Evolutionary conservation across 2,113 vertebrate genomes (phyloP).

Genomic region (Leucoraja erinaceus): DNA sequence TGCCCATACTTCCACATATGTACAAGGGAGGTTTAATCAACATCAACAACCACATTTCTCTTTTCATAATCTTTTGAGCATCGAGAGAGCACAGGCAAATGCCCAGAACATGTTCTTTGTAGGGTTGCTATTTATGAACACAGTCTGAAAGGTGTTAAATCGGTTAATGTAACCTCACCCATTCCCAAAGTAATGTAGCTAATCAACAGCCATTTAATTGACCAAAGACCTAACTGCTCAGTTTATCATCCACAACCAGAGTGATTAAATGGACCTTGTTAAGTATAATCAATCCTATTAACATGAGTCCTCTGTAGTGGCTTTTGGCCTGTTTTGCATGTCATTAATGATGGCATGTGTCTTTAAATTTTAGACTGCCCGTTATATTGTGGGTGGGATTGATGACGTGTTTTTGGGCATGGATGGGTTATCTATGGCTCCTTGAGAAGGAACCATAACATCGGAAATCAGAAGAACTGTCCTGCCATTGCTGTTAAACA

Average conservation of each 20-base stretch:
- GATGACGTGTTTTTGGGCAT: too few species aligned
- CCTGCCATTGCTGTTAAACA: too few species aligned
- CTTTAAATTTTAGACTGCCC: too few species aligned
- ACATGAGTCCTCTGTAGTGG: constrained; percentile 22
- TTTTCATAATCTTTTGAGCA: neutral
- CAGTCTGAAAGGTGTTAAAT: constrained; percentile 6
- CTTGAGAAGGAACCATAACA: too few species aligned
- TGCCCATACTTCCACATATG: too few species aligned
- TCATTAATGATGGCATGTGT: too few species aligned
- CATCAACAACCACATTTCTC: neutral
- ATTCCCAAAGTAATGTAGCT: neutral
- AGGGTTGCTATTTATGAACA: neutral
- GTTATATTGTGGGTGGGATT: too few species aligned
- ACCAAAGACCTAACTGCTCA: neutral
- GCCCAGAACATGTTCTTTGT: neutral
- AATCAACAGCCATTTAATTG: constrained; percentile 23
- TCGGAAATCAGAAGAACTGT: too few species aligned
- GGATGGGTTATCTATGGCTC: too few species aligned
- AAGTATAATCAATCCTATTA: constrained; percentile 25
- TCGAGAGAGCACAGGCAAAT: neutral
- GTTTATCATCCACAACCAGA: constrained; percentile 27
- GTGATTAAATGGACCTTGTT: constrained; percentile 32
- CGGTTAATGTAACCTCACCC: neutral
- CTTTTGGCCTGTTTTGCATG: too few species aligned
- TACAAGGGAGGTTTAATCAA: neutral